These are phyloP conservation scores for Battus philenor DNA, from an alignment of 1,140 invertebrate species.

Conservation along the genomic window DNA sequence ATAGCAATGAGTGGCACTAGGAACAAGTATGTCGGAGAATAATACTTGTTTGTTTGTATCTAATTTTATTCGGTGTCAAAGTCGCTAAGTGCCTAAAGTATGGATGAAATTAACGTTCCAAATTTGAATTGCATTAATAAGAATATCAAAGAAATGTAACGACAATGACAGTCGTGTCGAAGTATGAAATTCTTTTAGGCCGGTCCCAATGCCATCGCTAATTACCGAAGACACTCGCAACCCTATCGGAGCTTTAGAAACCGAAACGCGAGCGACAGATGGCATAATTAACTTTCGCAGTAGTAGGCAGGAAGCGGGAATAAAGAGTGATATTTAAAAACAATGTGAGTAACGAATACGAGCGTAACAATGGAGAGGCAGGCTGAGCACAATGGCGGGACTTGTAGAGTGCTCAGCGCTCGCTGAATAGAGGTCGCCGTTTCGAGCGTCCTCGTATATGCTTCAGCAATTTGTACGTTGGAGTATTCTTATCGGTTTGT, in stretches of 20 bases:
- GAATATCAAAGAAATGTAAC: too few relatives aligned
- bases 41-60: too few relatives aligned
- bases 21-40: too few relatives aligned
- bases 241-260: slow-evolving; percentile 4
- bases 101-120: too few relatives aligned
- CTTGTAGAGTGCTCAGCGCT: slow-evolving; percentile 14
- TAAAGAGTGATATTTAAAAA: slow-evolving; percentile 29
- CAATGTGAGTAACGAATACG: slow-evolving; percentile 31
- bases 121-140: too few relatives aligned
- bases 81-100: too few relatives aligned
- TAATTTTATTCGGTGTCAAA: too few relatives aligned
- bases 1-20: too few relatives aligned
- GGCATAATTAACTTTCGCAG: slow-evolving; percentile 32
- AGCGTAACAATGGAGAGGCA: slow-evolving; percentile 17
- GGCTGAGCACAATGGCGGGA: slow-evolving; percentile 20
- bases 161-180: too few relatives aligned
- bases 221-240: slow-evolving; percentile 10
- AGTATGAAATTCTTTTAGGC: too few relatives aligned
- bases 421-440: slow-evolving; percentile 16
- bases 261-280: slow-evolving; percentile 24
- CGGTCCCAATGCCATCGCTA: slow-evolving; percentile 2
- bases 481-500: slow-evolving; percentile 16
- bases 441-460: slow-evolving; percentile 19
- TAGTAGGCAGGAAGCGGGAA: slow-evolving; percentile 20
- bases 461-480: slow-evolving; percentile 13